phyloP scores from a whole-genome alignment of 2,888 invertebrate species.

The Ichneumoninae sp. region DNA sequence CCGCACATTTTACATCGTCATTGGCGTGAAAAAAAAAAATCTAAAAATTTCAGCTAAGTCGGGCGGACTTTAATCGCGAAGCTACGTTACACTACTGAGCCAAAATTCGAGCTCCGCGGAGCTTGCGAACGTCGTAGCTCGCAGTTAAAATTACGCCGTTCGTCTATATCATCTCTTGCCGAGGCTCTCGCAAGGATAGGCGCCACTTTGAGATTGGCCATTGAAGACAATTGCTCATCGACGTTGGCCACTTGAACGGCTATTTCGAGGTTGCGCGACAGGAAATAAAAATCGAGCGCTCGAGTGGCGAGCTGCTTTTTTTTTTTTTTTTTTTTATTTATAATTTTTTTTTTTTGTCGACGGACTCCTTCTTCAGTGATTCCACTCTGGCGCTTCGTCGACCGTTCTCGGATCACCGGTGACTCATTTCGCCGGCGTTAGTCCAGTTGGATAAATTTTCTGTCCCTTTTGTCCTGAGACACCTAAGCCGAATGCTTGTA shows the following conservation, averaged over 20 bases:
- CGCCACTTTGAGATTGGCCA: conserved; percentile 49
- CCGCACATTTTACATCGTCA: conserved; percentile 30
- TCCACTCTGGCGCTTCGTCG: conserved; percentile 26
- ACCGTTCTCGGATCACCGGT: conserved; percentile 32
- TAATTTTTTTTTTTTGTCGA: no score
- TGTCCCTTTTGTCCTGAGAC: conserved; percentile 52
- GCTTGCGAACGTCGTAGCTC: conserved; percentile 36
- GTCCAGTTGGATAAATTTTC: conserved; percentile 49
- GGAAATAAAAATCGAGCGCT: neutral
- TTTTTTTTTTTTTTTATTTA: no score
- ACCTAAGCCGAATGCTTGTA: conserved; percentile 48
- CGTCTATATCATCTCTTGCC: conserved; percentile 50
- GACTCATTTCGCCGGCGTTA: conserved; percentile 48
- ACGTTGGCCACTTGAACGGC: neutral
- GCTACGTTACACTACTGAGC: conserved; percentile 62
- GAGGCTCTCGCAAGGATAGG: conserved; percentile 39
- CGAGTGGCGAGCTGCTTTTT: neutral
- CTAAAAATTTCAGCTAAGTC: neutral
- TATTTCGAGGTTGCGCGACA: neutral
- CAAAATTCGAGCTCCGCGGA: conserved; percentile 44
- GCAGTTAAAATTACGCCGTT: conserved; percentile 64
- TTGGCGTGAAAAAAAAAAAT: neutral
- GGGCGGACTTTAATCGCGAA: conserved; percentile 43
- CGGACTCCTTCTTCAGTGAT: no score
- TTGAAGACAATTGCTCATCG: conserved; percentile 31